Base-by-base conservation (phyloP, 53 echinoderm and acorn worm genomes). In the Patiria pectinifera region DNA sequence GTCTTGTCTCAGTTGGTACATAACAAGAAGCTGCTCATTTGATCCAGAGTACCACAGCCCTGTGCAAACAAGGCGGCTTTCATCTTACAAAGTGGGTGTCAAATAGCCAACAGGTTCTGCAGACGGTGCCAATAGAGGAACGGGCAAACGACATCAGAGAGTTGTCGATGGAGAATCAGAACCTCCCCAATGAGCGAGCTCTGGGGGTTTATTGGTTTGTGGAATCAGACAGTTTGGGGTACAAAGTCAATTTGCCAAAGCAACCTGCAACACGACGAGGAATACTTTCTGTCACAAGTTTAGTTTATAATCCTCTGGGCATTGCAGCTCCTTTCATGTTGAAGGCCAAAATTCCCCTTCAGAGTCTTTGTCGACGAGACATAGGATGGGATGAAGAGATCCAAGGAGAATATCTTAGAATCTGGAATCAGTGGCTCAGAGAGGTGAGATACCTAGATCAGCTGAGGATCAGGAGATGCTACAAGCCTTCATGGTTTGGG, bases 231-330 rank as follows among this genome's bases (percentile, higher is more conserved):
- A 87, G 69, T 9, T 92, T 95, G n/a, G 85, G 92, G 14, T 96
- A 92, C 74, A 95, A 89, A 45, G 88, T 86, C 2, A 70, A 26
- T 3, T 22, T 81, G 0, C 91, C 85, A 86, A 84, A 93, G 2
- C 59, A 83, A 53, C 80, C 88, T 22, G 62, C 83, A 21, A 95
- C 95, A 23, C 92, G 96, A 91, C 79, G 95, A 90, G 94, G 93
- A 66, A 66, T 66, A 66, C 66, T 66, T 6, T 66, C 66, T 11
- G 10, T 15, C 66, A 66, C 66, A 11, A 95, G 95, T 47, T 95
- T 95, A 12, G 43, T 96, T 12, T 95, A 93, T 93, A 95, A 96
- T 58, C 95, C 92, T 8, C 48, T 96, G 43, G 96, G 96, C 76
- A 88, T 96, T 86, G 95, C 79, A 14, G 95, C 93, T 75, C 96